Evolutionary conservation across 1,140 invertebrate species (phyloP).

Genomic region (Protaetia brevitarsis): DNA sequence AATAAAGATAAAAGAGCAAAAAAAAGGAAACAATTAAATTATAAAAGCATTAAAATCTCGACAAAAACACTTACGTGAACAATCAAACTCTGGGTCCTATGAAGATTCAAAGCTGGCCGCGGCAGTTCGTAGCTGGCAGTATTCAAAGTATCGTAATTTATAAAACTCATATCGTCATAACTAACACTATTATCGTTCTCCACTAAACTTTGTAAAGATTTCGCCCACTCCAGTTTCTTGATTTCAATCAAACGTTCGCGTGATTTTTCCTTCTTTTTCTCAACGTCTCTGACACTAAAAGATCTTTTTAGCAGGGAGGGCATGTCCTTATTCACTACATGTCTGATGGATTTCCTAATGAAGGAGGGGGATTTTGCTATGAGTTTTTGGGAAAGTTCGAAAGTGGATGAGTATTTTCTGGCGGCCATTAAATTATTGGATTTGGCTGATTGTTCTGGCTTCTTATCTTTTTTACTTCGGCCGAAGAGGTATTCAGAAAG

Average conservation of each 20-base stretch:
- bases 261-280: constrained; percentile 33
- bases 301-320: constrained; percentile 39
- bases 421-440: neutral
- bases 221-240: constrained; percentile 42
- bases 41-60: neutral
- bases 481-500: constrained; percentile 13
- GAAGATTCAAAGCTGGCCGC: neutral
- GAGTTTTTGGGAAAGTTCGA: constrained; percentile 6
- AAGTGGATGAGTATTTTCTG: neutral
- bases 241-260: constrained; percentile 37
- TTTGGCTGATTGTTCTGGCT: neutral
- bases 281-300: constrained; percentile 41
- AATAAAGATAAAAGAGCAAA: neutral
- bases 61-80: constrained; percentile 23
- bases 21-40: neutral
- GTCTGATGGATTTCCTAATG: constrained; percentile 35
- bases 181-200: constrained; percentile 45
- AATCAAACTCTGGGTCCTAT: constrained; percentile 23
- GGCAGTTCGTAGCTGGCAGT: constrained; percentile 36
- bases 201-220: constrained; percentile 44
- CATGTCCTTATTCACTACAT: constrained; percentile 38
- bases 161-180: constrained; percentile 47
- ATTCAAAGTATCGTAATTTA: constrained; percentile 45
- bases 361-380: constrained; percentile 34
- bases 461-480: constrained; percentile 7